Base-by-base conservation (phyloP, 1,140 invertebrate genomes). In the Medauroidea extradentata region DNA sequence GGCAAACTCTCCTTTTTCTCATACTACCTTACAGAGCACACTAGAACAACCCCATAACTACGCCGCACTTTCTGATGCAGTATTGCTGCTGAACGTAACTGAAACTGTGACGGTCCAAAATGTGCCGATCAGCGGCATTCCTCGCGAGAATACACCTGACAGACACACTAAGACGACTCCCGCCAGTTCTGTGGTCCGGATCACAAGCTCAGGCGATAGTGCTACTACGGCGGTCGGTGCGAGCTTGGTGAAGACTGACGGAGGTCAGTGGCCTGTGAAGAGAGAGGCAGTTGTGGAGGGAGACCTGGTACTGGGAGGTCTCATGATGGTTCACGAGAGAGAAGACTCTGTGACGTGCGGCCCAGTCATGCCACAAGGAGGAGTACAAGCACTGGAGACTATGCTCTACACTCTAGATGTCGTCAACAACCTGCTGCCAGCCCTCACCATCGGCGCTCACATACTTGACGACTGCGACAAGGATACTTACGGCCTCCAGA, bases 321-420 rank as follows among this genome's bases (percentile, higher is more conserved):
- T 96, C 4, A 96, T 96, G 90, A 96, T 96, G 94, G 90, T 95
- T 0, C 94, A 97, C 76, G 91, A 94, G 64, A 78, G 94, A n/a
- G 90, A 94, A 68, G 88, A 91, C 64, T 78, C 77, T 19, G 82
- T 86, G 53, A 90, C 85, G 4, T 96, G 94, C 70, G 94, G 94
- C 0, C 90, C 89, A 0, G 87, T 97, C 8, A 96, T 96, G 94
- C 91, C 93, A 0, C 93, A 97, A 72, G 94, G 94, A 1, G 93
- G 94, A 5, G 83, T 91, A 2, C 89, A 98, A 69, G 92, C 94
- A 0, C 71, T 96, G 53, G 94, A 97, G 71, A 88, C 88, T 0
- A 96, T 96, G 93, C 76, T 97, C 4, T 96, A 90, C 71, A 96
- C 94, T 0, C 69, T 97, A 63, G 93, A 96, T 73, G 80, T 82